Percentiles rank a stretch among this genome's conserved stretches.
Evolutionary conservation across 64 coral and sea anemone species (phyloP).

Genomic region (Platygyra sinensis): DNA sequence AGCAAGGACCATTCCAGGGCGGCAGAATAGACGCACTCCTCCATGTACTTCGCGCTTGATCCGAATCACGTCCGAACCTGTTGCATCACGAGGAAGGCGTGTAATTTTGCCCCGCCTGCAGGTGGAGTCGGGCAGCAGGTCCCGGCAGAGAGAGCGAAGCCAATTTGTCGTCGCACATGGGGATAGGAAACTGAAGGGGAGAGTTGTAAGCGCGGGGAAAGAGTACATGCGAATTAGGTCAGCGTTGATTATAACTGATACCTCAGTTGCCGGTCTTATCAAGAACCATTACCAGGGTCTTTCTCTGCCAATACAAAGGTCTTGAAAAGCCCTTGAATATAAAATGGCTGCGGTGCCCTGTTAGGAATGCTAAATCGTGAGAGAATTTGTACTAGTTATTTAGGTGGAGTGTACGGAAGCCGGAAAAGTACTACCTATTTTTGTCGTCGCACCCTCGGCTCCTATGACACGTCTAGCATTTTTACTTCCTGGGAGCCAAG

Average conservation of each 20-base stretch:
- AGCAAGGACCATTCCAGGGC: no score
- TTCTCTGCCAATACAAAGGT: not conserved
- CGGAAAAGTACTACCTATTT: no score
- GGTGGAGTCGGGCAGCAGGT: not conserved
- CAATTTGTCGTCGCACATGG: not conserved
- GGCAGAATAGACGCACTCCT: constrained; percentile 25
- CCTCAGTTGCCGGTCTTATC: not conserved
- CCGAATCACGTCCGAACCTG: constrained; percentile 52
- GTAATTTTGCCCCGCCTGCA: not conserved
- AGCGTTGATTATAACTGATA: not conserved
- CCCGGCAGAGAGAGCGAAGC: constrained; percentile 4
- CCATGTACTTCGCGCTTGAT: constrained; percentile 61
- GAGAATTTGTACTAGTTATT: no score
- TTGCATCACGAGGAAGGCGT: constrained; percentile 2
- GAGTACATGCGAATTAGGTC: constrained; percentile 37
- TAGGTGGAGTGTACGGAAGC: no score
- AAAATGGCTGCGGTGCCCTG: no score
- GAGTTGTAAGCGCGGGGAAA: constrained; percentile 9
- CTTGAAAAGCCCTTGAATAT: not conserved
- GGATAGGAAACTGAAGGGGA: not conserved
- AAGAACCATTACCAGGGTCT: not conserved
- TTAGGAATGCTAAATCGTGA: no score
- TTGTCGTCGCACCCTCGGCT: no score
- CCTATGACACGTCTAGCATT: no score
- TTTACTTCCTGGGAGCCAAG: no score